phyloP scores from a whole-genome alignment of 2,888 invertebrate genomes.

The Chrysomela aeneicollis region DNA sequence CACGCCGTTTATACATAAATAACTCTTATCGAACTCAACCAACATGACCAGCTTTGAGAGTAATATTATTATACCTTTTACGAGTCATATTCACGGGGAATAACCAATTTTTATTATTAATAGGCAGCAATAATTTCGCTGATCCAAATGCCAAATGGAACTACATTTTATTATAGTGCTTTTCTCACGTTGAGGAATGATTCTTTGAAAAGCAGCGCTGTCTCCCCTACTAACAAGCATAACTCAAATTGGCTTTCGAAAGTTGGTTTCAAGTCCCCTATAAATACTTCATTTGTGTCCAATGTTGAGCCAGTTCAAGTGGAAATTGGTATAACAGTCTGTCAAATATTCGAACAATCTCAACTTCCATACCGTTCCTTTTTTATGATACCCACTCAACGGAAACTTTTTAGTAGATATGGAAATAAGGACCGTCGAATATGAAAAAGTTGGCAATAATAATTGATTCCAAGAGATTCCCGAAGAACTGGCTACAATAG shows the following conservation, averaged over 20 bases:
- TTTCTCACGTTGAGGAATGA: no score
- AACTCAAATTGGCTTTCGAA: neutral
- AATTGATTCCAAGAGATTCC: constrained; percentile 41
- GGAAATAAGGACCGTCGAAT: constrained; percentile 43
- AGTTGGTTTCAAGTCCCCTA: neutral
- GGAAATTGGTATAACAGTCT: constrained; percentile 13
- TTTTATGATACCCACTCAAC: constrained; percentile 36
- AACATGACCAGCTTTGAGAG: no score
- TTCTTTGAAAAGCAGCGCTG: no score
- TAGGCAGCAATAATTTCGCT: no score
- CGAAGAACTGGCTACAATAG: constrained; percentile 32
- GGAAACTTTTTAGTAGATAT: constrained; percentile 41
- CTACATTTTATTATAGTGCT: no score
- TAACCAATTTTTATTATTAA: no score
- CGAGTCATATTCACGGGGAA: no score
- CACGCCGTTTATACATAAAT: no score
- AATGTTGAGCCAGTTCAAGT: neutral
- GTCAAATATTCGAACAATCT: constrained; percentile 32
- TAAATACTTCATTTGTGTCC: neutral
- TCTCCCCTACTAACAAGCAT: neutral
- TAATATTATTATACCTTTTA: no score
- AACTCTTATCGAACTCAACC: no score
- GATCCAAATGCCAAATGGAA: no score
- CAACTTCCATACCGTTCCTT: constrained; percentile 39
- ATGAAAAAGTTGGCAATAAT: constrained; percentile 43